These are phyloP conservation scores for Toxonevra muliebris DNA, from an alignment of 2,888 invertebrate species.

Conservation along the genomic window DNA sequence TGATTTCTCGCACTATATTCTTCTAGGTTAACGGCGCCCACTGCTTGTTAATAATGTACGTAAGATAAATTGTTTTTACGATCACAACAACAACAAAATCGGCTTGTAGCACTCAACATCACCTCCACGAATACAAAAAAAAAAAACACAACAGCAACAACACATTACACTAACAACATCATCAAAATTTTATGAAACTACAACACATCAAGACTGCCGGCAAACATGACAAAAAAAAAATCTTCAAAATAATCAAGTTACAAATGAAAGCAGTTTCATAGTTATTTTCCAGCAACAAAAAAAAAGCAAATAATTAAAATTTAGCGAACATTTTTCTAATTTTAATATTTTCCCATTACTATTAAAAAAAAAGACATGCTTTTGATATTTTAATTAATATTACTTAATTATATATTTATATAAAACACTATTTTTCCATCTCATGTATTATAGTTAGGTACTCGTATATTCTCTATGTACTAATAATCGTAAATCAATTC, in stretches of 20 bases:
- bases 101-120: background rate
- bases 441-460: slow-evolving; percentile 23
- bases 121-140: background rate
- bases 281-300: too few relatives aligned
- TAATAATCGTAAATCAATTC: too few relatives aligned
- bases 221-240: background rate
- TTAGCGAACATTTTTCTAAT: too few relatives aligned
- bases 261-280: too few relatives aligned
- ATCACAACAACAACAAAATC: slow-evolving; percentile 8
- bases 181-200: background rate
- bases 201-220: slow-evolving; percentile 25
- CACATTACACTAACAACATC: slow-evolving; percentile 1
- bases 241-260: too few relatives aligned
- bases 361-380: background rate
- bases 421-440: slow-evolving; percentile 18
- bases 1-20: slow-evolving; percentile 4
- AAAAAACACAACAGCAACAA: background rate
- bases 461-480: too few relatives aligned
- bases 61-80: background rate
- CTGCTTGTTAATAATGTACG: slow-evolving; percentile 55
- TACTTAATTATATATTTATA: background rate
- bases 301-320: too few relatives aligned
- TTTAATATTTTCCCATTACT: too few relatives aligned
- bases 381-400: slow-evolving; percentile 8
- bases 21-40: slow-evolving; percentile 60